A percentile compares a stretch with the other conserved stretches of the same genome.
Conservation (phyloP, 2,888 invertebrate genomes). For the Gibbula magus region DNA sequence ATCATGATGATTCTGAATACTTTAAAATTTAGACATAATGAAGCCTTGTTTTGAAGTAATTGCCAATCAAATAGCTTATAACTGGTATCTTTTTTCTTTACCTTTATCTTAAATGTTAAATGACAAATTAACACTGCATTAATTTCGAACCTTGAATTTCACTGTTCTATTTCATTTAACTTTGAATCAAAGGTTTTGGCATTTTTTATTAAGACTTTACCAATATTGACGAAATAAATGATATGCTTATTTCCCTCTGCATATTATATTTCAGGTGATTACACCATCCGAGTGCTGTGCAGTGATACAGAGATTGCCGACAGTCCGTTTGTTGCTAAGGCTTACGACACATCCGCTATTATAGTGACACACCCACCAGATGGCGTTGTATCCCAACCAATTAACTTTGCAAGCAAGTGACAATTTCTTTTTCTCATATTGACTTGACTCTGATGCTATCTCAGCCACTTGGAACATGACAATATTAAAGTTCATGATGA, state of each 20-base stretch:
- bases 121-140: no score
- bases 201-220: no score
- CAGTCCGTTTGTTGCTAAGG: constrained; percentile 95
- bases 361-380: constrained; percentile 91
- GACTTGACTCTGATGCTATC: no score
- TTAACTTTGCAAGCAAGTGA: constrained; percentile 93
- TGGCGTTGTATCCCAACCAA: constrained; percentile 91
- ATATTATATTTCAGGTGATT: constrained; percentile 77
- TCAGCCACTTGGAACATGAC: no score
- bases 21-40: no score
- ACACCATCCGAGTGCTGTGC: constrained; percentile 73
- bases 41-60: no score
- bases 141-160: no score
- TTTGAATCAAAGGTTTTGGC: background rate
- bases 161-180: background rate
- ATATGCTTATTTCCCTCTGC: background rate
- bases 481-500: no score
- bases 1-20: no score
- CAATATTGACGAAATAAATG: no score
- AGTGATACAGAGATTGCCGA: constrained; percentile 83
- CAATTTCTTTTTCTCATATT: background rate
- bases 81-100: background rate
- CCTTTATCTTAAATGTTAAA: no score
- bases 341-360: constrained; percentile 81
- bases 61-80: background rate